Base-by-base conservation (phyloP, 2,113 vertebrate genomes). In the Phoenicopterus ruber region DNA sequence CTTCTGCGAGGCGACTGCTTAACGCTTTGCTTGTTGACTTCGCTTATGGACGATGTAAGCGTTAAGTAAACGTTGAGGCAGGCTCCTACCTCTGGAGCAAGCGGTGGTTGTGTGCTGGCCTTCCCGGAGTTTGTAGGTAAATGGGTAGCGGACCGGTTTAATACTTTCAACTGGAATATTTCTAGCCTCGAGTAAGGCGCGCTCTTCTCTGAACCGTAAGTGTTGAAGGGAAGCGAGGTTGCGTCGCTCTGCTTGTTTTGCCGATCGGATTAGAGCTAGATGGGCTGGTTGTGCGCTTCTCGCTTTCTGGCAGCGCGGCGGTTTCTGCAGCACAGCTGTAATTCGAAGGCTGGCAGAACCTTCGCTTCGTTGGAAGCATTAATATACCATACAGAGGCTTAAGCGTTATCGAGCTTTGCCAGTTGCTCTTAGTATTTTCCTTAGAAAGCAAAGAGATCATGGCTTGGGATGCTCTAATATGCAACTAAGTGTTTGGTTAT, bases 21-120 rank as follows among this genome's bases (percentile, higher is more conserved):
- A 96, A 88, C 29, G 29, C 97, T 92, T 94, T 42, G 11, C 93
- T 86, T 79, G 32, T 71, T 84, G 93, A 22, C 94, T 90, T 78
- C 26, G 10, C 66, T 59, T 79, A 3, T 1, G 17, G 81, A 71
- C 74, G 90, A 20, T 3, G 2, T 4, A 47, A 63, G 55, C 6
- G 71, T 14, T 9, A 1, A 22, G 88, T 36, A 38, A 21, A 42
- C 31, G n/a, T 65, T 4, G 72, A 44, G 81, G 63, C 16, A 0
- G 9, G 61, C 26, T 16, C 19, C 19, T 19, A 2, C 6, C 0
- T 1, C 22, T 3, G 69, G 72, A 47, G 42, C n/a, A 1, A 8
- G 21, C 5, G 17, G 2, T 3, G 57, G 36, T 11, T 79, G 65
- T 4, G 25, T 18, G 50, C 11, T 10, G 0, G 12, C 0, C 4